Conservation (phyloP, 2,797 vertebrate species). For the Poecilia wingei region DNA sequence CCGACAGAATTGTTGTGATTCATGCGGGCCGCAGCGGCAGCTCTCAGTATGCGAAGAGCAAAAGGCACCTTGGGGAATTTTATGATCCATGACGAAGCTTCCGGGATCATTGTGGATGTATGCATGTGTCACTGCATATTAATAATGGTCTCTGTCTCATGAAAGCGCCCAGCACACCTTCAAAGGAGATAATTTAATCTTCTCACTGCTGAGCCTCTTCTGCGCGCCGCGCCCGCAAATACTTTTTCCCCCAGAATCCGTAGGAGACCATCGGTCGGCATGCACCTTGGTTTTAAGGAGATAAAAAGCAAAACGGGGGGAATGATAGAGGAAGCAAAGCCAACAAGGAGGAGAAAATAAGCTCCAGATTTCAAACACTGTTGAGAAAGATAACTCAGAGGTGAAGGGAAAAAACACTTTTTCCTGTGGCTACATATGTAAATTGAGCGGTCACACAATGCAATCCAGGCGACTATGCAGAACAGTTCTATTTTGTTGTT, state of each 20-base stretch:
- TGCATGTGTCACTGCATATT: constrained; percentile 82
- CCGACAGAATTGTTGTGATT: constrained; percentile 66
- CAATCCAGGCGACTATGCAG: constrained; percentile 33
- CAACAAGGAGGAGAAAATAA: constrained; percentile 55
- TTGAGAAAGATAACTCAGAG: constrained; percentile 56
- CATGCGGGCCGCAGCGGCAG: constrained; percentile 57
- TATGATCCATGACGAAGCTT: constrained; percentile 82
- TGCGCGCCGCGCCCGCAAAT: constrained; percentile 56
- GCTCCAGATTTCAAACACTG: constrained; percentile 39
- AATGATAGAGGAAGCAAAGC: constrained; percentile 56
- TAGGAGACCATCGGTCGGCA: constrained; percentile 56
- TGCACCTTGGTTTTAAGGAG: constrained; percentile 59
- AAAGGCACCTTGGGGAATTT: constrained; percentile 86
- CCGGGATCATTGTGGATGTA: constrained; percentile 79
- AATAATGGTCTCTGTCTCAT: constrained; percentile 80
- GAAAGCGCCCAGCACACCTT: constrained; percentile 71
- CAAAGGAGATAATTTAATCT: constrained; percentile 80
- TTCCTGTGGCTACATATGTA: constrained; percentile 51
- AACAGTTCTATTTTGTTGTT: constrained; percentile 7
- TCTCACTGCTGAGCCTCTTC: constrained; percentile 65
- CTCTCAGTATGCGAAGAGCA: constrained; percentile 72
- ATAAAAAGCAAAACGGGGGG: constrained; percentile 61
- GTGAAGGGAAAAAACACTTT: constrained; percentile 38
- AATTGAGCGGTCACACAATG: constrained; percentile 41
- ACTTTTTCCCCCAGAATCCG: constrained; percentile 59